These are phyloP conservation scores for Rugalucina vietnamica DNA, from an alignment of 2,888 invertebrate species.

Conservation along the genomic window DNA sequence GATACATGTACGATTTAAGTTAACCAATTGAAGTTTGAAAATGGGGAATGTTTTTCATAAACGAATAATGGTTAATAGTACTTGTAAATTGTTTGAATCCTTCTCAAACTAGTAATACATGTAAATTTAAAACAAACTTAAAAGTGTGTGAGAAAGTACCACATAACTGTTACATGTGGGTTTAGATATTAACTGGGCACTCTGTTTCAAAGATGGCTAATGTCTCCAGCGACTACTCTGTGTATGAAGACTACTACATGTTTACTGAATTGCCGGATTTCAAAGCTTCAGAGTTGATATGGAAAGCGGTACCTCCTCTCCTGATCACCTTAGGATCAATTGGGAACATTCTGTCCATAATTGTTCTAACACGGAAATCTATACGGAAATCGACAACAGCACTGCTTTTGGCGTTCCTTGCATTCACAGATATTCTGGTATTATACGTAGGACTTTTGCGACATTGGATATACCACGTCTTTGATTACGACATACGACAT, in stretches of 20 bases:
- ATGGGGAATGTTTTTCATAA: too few species aligned
- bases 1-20: too few species aligned
- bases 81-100: too few species aligned
- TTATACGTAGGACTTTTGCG: conserved; percentile 75
- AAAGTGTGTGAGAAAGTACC: too few species aligned
- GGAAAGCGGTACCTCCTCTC: conserved; percentile 69
- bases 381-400: conserved; percentile 70
- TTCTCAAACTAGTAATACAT: too few species aligned
- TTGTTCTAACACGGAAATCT: conserved; percentile 65
- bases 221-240: too few species aligned
- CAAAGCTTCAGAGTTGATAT: conserved; percentile 56
- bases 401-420: conserved; percentile 71
- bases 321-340: conserved; percentile 75
- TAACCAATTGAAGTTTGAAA: too few species aligned
- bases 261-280: conserved; percentile 41
- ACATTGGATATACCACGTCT: conserved; percentile 64
- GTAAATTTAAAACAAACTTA: too few species aligned
- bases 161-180: too few species aligned
- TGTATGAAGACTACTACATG: conserved; percentile 13
- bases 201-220: too few species aligned
- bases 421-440: conserved; percentile 70
- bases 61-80: too few species aligned
- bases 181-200: too few species aligned
- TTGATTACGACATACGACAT: conserved; percentile 65
- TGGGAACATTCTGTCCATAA: conserved; percentile 74